Percentiles rank a stretch among this genome's conserved stretches.
Conservation (phyloP, 2,888 invertebrate genomes). For the Pasiphila rectangulata region DNA sequence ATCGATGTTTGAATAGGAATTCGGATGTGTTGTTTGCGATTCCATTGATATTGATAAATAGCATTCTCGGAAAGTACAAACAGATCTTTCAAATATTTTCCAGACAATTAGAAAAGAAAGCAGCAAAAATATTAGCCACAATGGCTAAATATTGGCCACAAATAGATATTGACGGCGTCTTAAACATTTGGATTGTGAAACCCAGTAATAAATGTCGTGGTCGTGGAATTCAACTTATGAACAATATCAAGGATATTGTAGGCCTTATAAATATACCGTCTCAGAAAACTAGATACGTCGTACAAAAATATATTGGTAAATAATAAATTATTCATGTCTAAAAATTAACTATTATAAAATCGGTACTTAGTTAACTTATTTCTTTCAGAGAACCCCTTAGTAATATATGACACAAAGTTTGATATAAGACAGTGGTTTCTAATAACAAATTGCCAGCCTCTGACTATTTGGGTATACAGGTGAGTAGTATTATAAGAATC, state of each 20-base stretch:
- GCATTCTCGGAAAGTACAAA: conserved; percentile 11
- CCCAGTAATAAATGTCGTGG: conserved; percentile 97
- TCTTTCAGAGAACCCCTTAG: conserved; percentile 90
- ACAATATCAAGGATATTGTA: conserved; percentile 91
- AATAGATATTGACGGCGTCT: conserved; percentile 89
- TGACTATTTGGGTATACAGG: conserved; percentile 96
- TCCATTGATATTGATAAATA: conserved; percentile 16
- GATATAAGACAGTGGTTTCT: conserved; percentile 98
- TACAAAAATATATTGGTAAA: conserved; percentile 97
- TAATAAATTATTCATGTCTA: too few relatives aligned
- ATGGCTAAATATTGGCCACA: conserved; percentile 90
- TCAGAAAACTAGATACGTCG: conserved; percentile 90
- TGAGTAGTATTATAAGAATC: conserved; percentile 39
- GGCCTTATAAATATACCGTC: conserved; percentile 85
- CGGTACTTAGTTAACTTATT: neutral
- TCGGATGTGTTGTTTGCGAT: conserved; percentile 27
- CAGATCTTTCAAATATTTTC: conserved; percentile 18
- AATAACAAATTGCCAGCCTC: conserved; percentile 93
- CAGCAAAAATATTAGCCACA: conserved; percentile 83
- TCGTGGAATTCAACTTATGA: conserved; percentile 92
- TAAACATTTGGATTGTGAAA: conserved; percentile 97
- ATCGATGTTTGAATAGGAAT: conserved; percentile 18
- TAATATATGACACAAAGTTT: conserved; percentile 95
- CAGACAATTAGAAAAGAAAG: conserved; percentile 76
- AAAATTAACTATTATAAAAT: too few relatives aligned